These are phyloP conservation scores for Papilio polytes DNA, from an alignment of 1,140 invertebrate species.

Conservation along the genomic window DNA sequence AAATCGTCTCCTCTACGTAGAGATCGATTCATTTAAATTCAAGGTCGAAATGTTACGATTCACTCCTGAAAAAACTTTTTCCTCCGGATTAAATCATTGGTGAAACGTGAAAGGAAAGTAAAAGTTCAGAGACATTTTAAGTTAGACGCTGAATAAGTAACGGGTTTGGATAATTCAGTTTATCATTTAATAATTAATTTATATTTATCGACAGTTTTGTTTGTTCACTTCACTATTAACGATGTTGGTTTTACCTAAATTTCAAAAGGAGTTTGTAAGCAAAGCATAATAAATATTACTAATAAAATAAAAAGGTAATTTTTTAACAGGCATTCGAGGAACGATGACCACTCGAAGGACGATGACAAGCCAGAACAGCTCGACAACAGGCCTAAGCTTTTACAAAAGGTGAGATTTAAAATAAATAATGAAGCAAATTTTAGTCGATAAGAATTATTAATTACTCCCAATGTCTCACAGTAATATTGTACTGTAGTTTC, in stretches of 20 bases:
- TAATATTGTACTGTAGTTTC: too few species aligned
- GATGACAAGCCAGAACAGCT: slow-evolving; percentile 65
- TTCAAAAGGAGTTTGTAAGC: too few species aligned
- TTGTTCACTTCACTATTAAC: not conserved
- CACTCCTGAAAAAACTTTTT: slow-evolving; percentile 1
- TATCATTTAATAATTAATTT: not conserved
- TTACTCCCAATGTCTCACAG: too few species aligned
- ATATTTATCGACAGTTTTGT: not conserved
- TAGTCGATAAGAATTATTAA: too few species aligned
- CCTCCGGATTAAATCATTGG: slow-evolving; percentile 9
- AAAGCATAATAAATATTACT: not conserved
- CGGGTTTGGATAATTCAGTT: not conserved
- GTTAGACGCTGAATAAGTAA: slow-evolving; percentile 3
- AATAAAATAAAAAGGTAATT: not conserved
- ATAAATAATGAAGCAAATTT: too few species aligned
- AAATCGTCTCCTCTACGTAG: not conserved
- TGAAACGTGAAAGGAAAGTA: slow-evolving; percentile 15
- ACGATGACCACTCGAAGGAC: slow-evolving; percentile 58
- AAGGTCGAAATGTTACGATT: slow-evolving; percentile 14
- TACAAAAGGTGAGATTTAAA: slow-evolving; percentile 68
- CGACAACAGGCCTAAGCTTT: slow-evolving; percentile 75
- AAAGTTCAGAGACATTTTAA: slow-evolving; percentile 3
- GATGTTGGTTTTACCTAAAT: not conserved
- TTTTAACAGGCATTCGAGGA: slow-evolving; percentile 58
- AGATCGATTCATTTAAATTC: slow-evolving; percentile 9